Evolutionary conservation across 2,113 vertebrate genomes (phyloP), one percentile per base, ranked within the genome.

Genomic region (Apaloderma vittatum): DNA sequence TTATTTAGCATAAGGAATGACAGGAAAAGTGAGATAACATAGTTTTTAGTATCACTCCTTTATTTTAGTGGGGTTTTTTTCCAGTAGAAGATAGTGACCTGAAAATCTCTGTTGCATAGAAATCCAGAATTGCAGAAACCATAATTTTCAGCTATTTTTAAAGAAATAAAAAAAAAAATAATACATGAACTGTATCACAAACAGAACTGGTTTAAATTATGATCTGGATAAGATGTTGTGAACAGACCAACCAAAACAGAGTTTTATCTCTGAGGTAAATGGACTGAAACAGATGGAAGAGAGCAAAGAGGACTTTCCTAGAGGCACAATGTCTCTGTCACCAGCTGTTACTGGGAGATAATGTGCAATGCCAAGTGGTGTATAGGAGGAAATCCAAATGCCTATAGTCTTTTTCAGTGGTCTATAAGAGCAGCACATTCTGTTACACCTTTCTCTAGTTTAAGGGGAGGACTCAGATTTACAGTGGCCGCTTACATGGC

Each of bases 261-360:
- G 54, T 94, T 97, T 97, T 97, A 95, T 97, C 95, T 97, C 84
- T 51, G 82, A 94, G 83, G 90, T 94, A 98, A 98, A 98, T 97
- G 90, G 78, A 68, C 91, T 97, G 95, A 98, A 98, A 96, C 96
- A 97, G 96, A 98, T 95, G 93, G 97, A 95, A 95, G 72, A 63
- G 59, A 48, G 87, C 51, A 78, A 84, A 92, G 88, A 93, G 74
- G 91, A 96, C 67, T 91, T 93, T 97, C 92, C 96, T 97, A 57
- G 74, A 98, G 94, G 97, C 91, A 49, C 46, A 55, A 82, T 80
- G 86, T 79, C 89, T 97, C 51, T 45, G 94, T 97, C 92, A 93
- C 96, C 98, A 98, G 98, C 97, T 98, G 98, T 92, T 97, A 68
- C 67, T 68, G 68, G 65, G 72, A 97, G 96, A 98, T 97, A 98